Evolutionary conservation across 2,888 invertebrate species (phyloP).

Genomic region (Phania funesta): DNA sequence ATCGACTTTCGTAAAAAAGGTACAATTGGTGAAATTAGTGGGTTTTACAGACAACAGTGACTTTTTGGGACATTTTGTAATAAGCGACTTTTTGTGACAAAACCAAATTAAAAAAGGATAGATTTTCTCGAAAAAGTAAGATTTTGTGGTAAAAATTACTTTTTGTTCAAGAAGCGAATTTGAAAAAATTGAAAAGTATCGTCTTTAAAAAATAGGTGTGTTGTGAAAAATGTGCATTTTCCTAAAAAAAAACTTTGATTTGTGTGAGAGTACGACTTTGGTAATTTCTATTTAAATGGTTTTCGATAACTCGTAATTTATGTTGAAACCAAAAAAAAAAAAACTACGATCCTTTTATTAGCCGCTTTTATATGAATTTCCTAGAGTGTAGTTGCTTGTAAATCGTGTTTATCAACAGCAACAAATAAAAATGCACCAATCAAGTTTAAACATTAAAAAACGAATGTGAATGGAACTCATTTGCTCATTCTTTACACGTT

Average conservation of each 20-base stretch:
- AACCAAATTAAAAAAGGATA: no score
- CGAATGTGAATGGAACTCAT: conserved; percentile 34
- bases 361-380: conserved; percentile 4
- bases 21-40: no score
- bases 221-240: no score
- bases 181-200: no score
- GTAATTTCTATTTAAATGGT: no score
- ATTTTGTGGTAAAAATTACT: background rate
- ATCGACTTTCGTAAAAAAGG: no score
- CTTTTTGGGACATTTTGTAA: background rate
- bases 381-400: conserved; percentile 1
- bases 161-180: background rate
- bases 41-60: no score
- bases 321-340: no score
- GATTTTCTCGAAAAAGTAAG: background rate
- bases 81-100: background rate
- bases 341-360: background rate
- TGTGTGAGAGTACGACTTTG: no score
- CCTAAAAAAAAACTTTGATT: no score
- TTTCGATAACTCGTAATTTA: no score
- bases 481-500: background rate
- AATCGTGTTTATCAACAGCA: conserved; percentile 58
- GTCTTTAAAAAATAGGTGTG: no score
- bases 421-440: conserved; percentile 29
- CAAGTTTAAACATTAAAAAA: conserved; percentile 45